Conservation (phyloP, 2,888 invertebrate species). For the Conops quadrifasciatus region DNA sequence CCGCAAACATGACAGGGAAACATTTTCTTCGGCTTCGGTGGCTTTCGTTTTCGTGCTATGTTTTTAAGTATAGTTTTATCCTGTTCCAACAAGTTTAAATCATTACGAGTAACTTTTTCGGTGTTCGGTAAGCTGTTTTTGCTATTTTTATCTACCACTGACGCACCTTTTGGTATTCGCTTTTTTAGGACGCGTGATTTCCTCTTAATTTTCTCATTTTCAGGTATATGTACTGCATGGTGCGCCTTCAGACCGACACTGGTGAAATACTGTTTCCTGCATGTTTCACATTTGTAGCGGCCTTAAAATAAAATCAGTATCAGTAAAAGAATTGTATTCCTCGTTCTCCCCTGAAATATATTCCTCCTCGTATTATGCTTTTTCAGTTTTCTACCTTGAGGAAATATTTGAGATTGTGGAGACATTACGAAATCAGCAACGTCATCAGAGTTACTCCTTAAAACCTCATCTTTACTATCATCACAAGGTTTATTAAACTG, state of each 20-base stretch:
- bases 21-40: conserved; percentile 50
- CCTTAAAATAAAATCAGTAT: conserved; percentile 40
- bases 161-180: conserved; percentile 18
- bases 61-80: conserved; percentile 33
- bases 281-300: conserved; percentile 50
- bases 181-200: conserved; percentile 44
- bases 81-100: background rate
- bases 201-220: conserved; percentile 41
- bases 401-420: conserved; percentile 50
- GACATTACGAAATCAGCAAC: conserved; percentile 41
- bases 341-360: background rate
- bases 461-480: conserved; percentile 34
- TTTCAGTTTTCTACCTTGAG: conserved; percentile 43
- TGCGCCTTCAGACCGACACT: conserved; percentile 50
- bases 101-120: background rate
- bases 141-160: background rate
- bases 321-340: background rate
- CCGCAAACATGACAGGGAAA: conserved; percentile 51
- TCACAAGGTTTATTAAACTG: conserved; percentile 35
- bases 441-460: conserved; percentile 38
- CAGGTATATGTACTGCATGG: conserved; percentile 47
- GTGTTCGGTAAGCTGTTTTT: background rate
- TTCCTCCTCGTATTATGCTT: background rate
- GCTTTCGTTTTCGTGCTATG: conserved; percentile 43
- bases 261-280: conserved; percentile 52